These are phyloP conservation scores for Hirundo rustica DNA, from an alignment of 2,797 vertebrate genomes.

Conservation along the genomic window DNA sequence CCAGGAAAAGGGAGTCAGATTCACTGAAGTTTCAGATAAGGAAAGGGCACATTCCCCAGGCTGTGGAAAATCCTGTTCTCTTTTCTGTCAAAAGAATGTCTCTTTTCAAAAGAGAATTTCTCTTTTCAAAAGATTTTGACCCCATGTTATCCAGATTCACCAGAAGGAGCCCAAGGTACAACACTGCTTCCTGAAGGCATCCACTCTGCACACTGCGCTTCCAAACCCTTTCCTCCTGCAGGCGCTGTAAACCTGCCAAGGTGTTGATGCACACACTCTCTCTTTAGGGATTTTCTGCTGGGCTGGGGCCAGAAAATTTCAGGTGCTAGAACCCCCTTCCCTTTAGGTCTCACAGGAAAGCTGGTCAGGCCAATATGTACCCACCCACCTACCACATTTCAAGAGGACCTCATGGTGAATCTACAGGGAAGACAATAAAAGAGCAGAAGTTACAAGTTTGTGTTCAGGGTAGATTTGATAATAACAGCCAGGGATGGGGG, in stretches of 20 bases:
- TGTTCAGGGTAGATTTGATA: background rate
- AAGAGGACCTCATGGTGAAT: background rate
- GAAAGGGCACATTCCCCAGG: background rate
- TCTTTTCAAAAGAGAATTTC: no score
- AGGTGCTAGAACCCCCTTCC: background rate
- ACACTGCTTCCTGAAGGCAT: background rate
- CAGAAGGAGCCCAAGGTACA: background rate
- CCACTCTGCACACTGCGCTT: background rate
- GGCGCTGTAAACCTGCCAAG: background rate
- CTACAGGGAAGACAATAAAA: background rate
- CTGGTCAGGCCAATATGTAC: background rate
- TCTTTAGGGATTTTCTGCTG: background rate
- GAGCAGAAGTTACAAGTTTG: background rate
- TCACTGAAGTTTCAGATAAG: background rate
- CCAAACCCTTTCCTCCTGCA: background rate
- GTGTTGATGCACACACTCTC: background rate
- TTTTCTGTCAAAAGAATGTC: background rate
- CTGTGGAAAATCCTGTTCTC: background rate
- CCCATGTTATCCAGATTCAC: background rate
- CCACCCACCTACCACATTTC: background rate
- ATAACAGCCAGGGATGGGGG: background rate
- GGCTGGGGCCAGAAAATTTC: background rate
- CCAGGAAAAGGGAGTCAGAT: background rate
- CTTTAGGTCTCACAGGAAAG: background rate
- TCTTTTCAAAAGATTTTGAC: background rate